Base-by-base conservation (phyloP, 2,113 vertebrate genomes). In the Garra rufa region DNA sequence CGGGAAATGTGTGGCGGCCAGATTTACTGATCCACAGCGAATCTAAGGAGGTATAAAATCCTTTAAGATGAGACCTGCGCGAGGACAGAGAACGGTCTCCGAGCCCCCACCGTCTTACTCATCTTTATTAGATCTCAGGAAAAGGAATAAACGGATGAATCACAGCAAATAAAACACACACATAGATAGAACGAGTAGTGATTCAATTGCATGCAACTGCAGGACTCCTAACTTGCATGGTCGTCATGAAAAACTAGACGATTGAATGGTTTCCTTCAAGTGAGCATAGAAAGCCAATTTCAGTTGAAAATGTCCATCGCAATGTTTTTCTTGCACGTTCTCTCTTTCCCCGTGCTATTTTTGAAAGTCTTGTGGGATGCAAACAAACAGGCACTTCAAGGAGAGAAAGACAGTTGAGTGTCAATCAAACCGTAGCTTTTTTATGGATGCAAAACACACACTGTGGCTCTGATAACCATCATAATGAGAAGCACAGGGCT, bases 111-210 rank as follows among this genome's bases (percentile, higher is more conserved):
- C 52, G 77, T 85, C 82, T 92, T 90, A 88, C 85, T 89, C 90
- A 90, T 89, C 81, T 19, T 70, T 83, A 85, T 57, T 76, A 83
- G 85, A 82, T 91, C 80, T 65, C 69, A 85, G 87, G 91, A 89
- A 87, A 85, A 70, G 77, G 69, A 87, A 85, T 55, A 65, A 52
- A 76, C 5, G 15, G 6, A 69, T 71, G 75, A 90, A 88, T 89
- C 88, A 91, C 59, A n/a, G 21, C 24, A 6, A 80, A 63, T 61
- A 14, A 70, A 69, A 82, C 71, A 65, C 28, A 74, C 46, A 81
- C 44, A 52, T 13, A 65, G 34, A 78, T 75, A 73, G 83, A 84
- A 84, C 81, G 73, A 78, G 74, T 61, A 38, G 48, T 52, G 73
- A 73, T 73, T 73, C 44, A 76, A 52, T 34, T 34, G 9, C 24